phyloP scores from a whole-genome alignment of 2,113 vertebrate species.

The Podarcis muralis region DNA sequence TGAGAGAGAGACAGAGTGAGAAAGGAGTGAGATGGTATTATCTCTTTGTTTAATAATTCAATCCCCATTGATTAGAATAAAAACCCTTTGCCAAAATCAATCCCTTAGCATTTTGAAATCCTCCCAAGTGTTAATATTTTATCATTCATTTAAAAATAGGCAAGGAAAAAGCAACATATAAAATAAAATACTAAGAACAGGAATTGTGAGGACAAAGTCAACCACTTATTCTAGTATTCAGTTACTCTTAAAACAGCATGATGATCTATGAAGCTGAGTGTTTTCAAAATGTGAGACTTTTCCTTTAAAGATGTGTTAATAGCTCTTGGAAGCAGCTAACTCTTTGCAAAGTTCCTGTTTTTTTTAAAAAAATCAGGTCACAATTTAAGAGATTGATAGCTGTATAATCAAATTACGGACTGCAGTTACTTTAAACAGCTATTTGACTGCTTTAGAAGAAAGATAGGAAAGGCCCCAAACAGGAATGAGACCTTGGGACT shows the following conservation, averaged over 20 bases:
- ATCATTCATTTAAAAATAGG: conserved; percentile 17
- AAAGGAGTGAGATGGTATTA: neutral
- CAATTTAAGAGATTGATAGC: neutral
- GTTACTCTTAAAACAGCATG: neutral
- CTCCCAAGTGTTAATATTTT: conserved; percentile 28
- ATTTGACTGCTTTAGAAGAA: neutral
- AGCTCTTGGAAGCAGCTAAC: neutral
- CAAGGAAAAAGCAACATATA: neutral
- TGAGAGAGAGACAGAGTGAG: neutral
- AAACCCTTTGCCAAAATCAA: conserved; percentile 13
- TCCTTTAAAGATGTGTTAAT: neutral
- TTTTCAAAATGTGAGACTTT: neutral
- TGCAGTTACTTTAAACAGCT: neutral
- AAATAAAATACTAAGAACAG: neutral
- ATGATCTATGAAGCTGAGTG: neutral
- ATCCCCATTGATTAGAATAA: conserved; percentile 7
- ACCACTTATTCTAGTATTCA: neutral
- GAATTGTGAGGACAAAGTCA: neutral
- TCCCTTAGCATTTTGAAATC: conserved; percentile 10
- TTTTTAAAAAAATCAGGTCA: too few species aligned
- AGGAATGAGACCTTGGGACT: too few species aligned
- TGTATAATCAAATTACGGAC: neutral
- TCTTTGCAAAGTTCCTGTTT: neutral
- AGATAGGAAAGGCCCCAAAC: neutral
- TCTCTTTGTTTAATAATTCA: conserved; percentile 15